phyloP scores from a whole-genome alignment of 2,888 invertebrate genomes.

The Hydrotaea cyrtoneurina region DNA sequence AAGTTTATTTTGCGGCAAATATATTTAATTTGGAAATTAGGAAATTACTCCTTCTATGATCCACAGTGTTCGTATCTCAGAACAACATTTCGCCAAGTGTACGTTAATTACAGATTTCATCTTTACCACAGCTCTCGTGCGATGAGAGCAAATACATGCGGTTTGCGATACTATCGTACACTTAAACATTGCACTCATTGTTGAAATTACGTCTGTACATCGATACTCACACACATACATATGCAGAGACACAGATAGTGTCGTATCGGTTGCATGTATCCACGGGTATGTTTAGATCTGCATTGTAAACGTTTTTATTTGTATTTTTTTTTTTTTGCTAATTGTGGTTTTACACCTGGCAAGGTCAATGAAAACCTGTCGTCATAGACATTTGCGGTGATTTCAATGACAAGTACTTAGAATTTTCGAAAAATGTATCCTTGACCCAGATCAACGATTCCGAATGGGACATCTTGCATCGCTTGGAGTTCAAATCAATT shows the following conservation, averaged over 20 bases:
- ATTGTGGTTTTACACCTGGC: conserved; percentile 35
- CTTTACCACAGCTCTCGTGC: not conserved
- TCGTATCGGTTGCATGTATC: too few species aligned
- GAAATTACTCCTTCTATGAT: too few species aligned
- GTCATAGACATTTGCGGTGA: not conserved
- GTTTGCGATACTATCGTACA: not conserved
- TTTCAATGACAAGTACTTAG: not conserved
- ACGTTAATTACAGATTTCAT: not conserved
- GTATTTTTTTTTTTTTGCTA: too few species aligned
- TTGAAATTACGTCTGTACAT: too few species aligned
- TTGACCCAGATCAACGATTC: not conserved
- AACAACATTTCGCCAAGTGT: not conserved
- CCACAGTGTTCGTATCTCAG: too few species aligned
- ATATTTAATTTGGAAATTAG: too few species aligned
- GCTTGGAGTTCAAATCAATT: not conserved
- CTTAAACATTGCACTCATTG: not conserved
- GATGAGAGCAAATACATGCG: not conserved
- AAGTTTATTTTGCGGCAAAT: too few species aligned
- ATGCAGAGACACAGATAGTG: not conserved
- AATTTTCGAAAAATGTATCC: not conserved
- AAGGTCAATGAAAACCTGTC: conserved; percentile 38
- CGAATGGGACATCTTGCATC: not conserved
- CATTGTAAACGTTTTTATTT: not conserved
- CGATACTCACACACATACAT: not conserved
- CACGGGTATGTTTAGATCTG: too few species aligned